phyloP scores from a whole-genome alignment of 2,888 invertebrate species.

The Eucriotettix oculatus region DNA sequence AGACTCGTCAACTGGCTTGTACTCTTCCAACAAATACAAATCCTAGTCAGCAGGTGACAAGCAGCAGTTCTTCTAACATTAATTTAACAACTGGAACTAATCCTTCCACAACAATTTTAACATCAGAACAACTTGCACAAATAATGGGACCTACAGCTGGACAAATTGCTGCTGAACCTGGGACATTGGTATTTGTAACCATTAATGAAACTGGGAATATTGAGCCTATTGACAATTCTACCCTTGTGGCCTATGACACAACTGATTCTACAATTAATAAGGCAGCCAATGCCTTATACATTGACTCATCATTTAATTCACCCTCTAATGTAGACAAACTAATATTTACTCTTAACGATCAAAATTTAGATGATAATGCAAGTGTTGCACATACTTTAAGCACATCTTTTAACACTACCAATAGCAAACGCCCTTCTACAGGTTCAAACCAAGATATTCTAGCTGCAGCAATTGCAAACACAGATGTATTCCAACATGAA shows the following conservation, averaged over 20 bases:
- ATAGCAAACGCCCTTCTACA: constrained; percentile 7
- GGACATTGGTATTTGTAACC: constrained; percentile 54
- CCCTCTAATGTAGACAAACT: constrained; percentile 33
- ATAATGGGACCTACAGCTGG: constrained; percentile 11
- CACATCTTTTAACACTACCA: constrained; percentile 1
- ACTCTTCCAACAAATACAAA: too few relatives aligned
- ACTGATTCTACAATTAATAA: constrained; percentile 19
- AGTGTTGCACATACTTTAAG: not conserved
- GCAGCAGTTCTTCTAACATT: too few relatives aligned
- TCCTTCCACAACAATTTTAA: not conserved
- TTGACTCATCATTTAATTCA: constrained; percentile 30
- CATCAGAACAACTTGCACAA: constrained; percentile 12
- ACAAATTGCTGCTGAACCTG: constrained; percentile 32
- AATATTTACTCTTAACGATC: constrained; percentile 9
- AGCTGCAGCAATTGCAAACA: constrained; percentile 57
- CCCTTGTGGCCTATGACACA: constrained; percentile 35
- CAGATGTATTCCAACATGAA: constrained; percentile 50
- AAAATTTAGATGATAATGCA: not conserved
- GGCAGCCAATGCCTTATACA: constrained; percentile 20
- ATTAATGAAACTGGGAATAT: constrained; percentile 54
- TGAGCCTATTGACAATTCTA: constrained; percentile 32
- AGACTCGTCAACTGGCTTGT: too few relatives aligned
- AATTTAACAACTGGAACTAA: too few relatives aligned
- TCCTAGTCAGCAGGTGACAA: too few relatives aligned
- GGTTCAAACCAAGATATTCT: constrained; percentile 46